Base-by-base conservation (phyloP, 53 echinoderm and acorn worm species). In the Paelopatides confundens region DNA sequence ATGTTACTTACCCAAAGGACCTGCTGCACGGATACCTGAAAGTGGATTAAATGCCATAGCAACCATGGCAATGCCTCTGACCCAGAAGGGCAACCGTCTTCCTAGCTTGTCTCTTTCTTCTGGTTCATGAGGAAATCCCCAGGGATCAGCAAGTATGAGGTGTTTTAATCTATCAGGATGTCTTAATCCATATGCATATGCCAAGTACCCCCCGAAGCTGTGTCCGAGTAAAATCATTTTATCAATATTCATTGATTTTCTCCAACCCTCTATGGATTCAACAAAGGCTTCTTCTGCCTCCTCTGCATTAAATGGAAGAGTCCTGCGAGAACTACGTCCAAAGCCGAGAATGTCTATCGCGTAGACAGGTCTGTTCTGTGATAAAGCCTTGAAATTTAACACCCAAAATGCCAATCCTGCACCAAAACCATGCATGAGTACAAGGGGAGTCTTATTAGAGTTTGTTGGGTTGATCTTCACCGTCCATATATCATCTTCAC, bases 161-260 rank as follows among this genome's bases (percentile, higher is more conserved):
- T 95, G 99, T 34, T 93, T 90, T 2, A 99, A 86, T 77, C 93
- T 78, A 15, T 94, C 92, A 3, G 99, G 99, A 65, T 98, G 92
- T 47, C 65, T 65, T 34, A 96, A 76, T 31, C 94, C 86, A 69
- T 99, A 99, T 62, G 94, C 85, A 48, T 89, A 90, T 2, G 94
- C 87, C 46, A 96, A 87, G 66, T 87, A 99, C 14, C 99, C 99
- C 0, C 99, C 99, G 63, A 99, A 86, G 86, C 99, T 99, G 37
- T 99, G 99, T 5, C 99, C 99, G 9, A 99, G 87, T 67, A 96
- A 86, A 37, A 99, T 88, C 94, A 99, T 99, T 26, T 95, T 85
- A 31, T 99, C 93, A 17, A 99, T 43, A 18, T 90, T 89, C 38
- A 99, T 89, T 62, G 88, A 70, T 32, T 96, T 91, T 68, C 99